phyloP scores from a whole-genome alignment of 2,113 vertebrate genomes.

The Struthio camelus region DNA sequence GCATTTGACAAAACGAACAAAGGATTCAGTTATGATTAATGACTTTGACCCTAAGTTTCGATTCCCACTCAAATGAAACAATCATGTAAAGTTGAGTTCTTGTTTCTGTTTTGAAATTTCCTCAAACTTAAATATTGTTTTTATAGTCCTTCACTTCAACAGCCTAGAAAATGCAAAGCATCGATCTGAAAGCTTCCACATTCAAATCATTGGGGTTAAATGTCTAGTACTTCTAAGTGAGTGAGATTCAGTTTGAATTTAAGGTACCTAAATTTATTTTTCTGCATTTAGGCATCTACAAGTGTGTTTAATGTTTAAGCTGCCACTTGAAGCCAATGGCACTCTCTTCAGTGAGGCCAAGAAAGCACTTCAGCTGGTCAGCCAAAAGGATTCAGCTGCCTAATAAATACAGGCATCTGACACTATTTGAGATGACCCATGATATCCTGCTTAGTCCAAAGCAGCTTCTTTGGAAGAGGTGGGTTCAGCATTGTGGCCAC shows the following conservation, averaged over 20 bases:
- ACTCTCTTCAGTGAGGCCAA: background rate
- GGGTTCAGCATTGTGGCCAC: background rate
- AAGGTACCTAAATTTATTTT: background rate
- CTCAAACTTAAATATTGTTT: background rate
- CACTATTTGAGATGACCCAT: background rate
- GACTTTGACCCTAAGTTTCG: slow-evolving; percentile 18
- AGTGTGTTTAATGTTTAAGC: background rate
- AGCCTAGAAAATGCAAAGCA: background rate
- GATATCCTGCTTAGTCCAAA: background rate
- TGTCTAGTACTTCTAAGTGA: background rate
- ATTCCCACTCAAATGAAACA: background rate
- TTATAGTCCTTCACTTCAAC: background rate
- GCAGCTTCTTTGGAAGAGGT: background rate
- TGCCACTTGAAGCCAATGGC: background rate
- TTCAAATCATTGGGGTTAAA: background rate
- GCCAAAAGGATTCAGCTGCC: background rate
- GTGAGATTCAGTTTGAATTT: background rate
- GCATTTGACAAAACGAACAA: slow-evolving; percentile 49
- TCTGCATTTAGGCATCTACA: background rate
- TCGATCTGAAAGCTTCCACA: background rate
- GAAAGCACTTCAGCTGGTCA: background rate
- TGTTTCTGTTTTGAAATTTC: background rate
- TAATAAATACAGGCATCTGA: background rate
- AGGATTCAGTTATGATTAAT: slow-evolving; percentile 31
- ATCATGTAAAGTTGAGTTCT: background rate